These are phyloP conservation scores for Tragulus kanchil DNA, from an alignment of 2,113 vertebrate species.

Conservation along the genomic window DNA sequence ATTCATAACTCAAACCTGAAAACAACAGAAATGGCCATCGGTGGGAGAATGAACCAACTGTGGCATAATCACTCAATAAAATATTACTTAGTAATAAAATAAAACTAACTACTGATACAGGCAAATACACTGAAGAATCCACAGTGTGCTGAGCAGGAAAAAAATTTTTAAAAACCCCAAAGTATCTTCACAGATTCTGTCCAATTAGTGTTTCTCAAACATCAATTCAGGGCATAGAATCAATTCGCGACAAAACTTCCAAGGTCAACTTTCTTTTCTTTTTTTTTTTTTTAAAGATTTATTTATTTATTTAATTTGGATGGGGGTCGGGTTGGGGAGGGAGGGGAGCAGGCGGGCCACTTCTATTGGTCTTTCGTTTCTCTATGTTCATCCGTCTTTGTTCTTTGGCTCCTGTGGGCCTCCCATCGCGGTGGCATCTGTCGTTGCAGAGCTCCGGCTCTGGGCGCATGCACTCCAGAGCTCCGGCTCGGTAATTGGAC, in stretches of 20 bases:
- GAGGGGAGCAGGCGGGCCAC: too few relatives aligned
- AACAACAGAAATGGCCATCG: neutral
- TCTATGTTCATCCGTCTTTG: too few relatives aligned
- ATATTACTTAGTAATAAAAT: neutral
- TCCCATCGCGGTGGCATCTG: too few relatives aligned
- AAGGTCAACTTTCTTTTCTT: neutral
- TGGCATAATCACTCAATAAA: neutral
- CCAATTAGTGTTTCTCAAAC: slow-evolving; percentile 21
- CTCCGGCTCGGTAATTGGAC: too few relatives aligned
- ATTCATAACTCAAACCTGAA: neutral
- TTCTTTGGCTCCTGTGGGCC: too few relatives aligned
- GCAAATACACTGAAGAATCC: neutral
- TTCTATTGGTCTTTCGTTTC: too few relatives aligned
- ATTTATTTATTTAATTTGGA: too few relatives aligned
- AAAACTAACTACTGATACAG: neutral
- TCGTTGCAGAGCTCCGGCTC: too few relatives aligned
- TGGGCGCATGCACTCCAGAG: too few relatives aligned
- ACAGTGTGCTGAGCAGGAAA: neutral
- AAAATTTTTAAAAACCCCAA: neutral
- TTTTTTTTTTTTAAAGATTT: too few relatives aligned
- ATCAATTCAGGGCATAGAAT: neutral
- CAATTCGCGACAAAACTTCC: neutral
- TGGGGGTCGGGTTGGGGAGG: too few relatives aligned
- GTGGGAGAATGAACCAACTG: neutral
- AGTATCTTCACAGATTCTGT: neutral